A percentile compares a stretch with the other conserved stretches of the same genome.
Evolutionary conservation across 2,113 vertebrate genomes (phyloP).

Genomic region (Agelaius phoeniceus): DNA sequence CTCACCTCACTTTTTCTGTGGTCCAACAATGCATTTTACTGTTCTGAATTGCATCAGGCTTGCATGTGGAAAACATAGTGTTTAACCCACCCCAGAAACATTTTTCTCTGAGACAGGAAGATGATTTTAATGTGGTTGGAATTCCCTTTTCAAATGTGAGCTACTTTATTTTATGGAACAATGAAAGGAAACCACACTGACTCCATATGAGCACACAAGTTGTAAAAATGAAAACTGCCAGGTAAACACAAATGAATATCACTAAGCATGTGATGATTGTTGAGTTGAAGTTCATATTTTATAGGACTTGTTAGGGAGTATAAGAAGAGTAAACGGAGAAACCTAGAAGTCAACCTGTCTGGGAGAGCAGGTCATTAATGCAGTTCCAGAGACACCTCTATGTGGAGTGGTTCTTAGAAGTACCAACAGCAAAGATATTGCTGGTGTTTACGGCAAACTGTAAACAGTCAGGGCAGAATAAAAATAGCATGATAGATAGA

Average conservation of each 20-base stretch:
- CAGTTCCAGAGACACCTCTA: background rate
- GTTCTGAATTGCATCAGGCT: background rate
- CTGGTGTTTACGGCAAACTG: background rate
- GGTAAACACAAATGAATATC: background rate
- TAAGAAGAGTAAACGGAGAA: background rate
- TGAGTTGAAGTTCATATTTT: background rate
- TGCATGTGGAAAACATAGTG: background rate
- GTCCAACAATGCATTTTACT: background rate
- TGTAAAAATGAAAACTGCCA: background rate
- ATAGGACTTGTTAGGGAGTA: background rate
- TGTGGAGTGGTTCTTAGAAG: background rate
- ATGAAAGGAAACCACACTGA: background rate
- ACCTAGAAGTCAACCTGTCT: background rate
- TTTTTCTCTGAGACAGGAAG: background rate
- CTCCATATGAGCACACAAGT: fast-evolving
- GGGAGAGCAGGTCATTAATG: background rate
- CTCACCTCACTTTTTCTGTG: background rate
- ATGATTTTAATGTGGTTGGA: background rate
- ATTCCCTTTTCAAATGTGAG: background rate
- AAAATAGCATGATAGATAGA: background rate
- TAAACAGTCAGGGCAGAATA: background rate
- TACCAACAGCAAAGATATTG: background rate
- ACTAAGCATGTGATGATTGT: background rate
- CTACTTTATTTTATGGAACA: background rate
- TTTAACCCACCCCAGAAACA: background rate